Evolutionary conservation across 2,797 vertebrate genomes (phyloP), one percentile per base, ranked within the genome.

Genomic region (Pseudotriccus pelzelni): DNA sequence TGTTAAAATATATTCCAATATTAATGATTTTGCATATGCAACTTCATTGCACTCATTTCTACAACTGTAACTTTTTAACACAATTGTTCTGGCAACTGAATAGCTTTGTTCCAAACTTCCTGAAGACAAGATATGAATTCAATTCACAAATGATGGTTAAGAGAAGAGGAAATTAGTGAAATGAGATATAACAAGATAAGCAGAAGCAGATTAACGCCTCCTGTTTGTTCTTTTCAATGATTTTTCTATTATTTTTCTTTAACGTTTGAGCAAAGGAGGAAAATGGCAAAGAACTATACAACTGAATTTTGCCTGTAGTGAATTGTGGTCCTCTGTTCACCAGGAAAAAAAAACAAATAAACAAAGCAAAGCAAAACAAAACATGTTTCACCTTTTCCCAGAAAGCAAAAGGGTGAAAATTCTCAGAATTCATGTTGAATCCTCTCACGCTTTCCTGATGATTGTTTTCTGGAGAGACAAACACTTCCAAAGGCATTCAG

Each of bases 371-470:
- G 14, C 9, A 53, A 47, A 53, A 4, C 3, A 55, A 53, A 68
- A 32, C 3, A 0, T 15, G 6, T 67, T 59, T 59, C 2, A 68
- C 4, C 19, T 76, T 90, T 85, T 55, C 4, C 3, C 16, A n/a
- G 8, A 9, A 2, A 59, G 3, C 0, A 69, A 49, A 86, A 43
- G 37, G 21, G 6, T 39, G 5, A 67, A 84, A 70, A 37, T 19
- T 55, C 7, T 9, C 9, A 32, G 11, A 44, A 66, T 55, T 44
- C 28, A 37, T 5, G 4, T 1, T 68, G 12, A 16, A 37, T 64
- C 17, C 7, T 52, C 19, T 74, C 3, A 52, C 3, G 4, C 0
- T 72, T 67, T 16, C 6, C 8, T 55, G 4, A n/a, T 17, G 2
- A 50, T 34, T 41, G 6, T 58, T 56, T 87, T 84, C 17, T 25